Evolutionary conservation across 1,140 invertebrate species (phyloP).

Genomic region (Tetragnatha versicolor): DNA sequence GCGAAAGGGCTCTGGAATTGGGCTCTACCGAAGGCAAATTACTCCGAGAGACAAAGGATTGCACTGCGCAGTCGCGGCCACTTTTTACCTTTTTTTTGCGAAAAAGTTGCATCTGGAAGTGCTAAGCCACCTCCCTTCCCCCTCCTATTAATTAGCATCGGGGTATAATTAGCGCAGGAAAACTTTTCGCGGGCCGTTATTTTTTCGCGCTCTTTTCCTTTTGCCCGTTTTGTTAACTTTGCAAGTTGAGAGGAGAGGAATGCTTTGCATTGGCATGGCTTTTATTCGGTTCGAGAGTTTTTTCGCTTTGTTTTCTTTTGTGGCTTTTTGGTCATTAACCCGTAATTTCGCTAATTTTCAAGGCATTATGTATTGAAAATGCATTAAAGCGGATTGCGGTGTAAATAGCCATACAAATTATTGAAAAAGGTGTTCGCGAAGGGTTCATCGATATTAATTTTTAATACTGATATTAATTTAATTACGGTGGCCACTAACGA

Average conservation of each 20-base stretch:
- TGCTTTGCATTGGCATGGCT: constrained; percentile 7
- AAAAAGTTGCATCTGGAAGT: constrained; percentile 7
- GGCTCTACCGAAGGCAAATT: constrained; percentile 47
- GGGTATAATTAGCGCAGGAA: constrained; percentile 50
- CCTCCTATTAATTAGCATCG: constrained; percentile 52
- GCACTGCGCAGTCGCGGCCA: constrained; percentile 9
- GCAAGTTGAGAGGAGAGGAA: constrained; percentile 45
- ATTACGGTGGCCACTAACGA: too few species aligned
- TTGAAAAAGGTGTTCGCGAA: too few species aligned
- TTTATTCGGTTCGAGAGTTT: not conserved
- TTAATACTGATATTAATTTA: too few species aligned
- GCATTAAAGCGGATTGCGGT: constrained; percentile 2
- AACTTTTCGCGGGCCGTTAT: constrained; percentile 31
- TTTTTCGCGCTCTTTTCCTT: not conserved
- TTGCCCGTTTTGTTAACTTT: constrained; percentile 43
- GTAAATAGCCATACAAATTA: not conserved
- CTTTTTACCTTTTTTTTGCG: constrained; percentile 5
- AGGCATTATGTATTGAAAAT: constrained; percentile 33
- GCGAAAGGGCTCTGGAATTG: constrained; percentile 38
- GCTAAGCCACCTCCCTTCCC: constrained; percentile 18
- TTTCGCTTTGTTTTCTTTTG: constrained; percentile 23
- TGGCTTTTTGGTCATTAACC: constrained; percentile 44
- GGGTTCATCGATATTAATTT: too few species aligned
- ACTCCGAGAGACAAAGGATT: constrained; percentile 38
- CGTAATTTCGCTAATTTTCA: constrained; percentile 17